phyloP scores from a whole-genome alignment of 2,888 invertebrate species.

The Saturnia japonica region DNA sequence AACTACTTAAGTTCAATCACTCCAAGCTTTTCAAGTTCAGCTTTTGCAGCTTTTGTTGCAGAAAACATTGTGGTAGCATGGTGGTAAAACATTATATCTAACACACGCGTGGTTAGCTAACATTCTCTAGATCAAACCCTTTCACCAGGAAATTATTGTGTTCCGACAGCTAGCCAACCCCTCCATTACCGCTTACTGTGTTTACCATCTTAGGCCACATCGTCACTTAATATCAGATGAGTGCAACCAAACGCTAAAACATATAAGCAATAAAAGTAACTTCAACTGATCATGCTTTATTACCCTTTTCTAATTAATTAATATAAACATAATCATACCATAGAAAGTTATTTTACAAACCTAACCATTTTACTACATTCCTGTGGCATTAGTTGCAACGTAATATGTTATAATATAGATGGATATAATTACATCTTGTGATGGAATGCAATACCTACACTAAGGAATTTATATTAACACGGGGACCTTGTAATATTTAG shows the following conservation, averaged over 20 bases:
- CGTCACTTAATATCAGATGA: neutral
- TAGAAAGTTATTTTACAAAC: neutral
- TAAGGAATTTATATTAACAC: constrained; percentile 12
- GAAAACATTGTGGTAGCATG: too few relatives aligned
- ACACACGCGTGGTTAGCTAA: too few relatives aligned
- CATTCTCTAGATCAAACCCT: too few relatives aligned
- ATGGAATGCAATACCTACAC: constrained; percentile 14
- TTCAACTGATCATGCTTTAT: too few relatives aligned
- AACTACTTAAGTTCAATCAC: too few relatives aligned
- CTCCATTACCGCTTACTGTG: too few relatives aligned
- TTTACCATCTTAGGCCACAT: too few relatives aligned
- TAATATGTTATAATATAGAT: constrained; percentile 4
- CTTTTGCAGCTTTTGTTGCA: too few relatives aligned
- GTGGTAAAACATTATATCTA: too few relatives aligned
- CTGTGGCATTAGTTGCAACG: neutral
- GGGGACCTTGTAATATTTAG: neutral
- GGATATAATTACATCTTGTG: neutral
- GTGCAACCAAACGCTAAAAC: neutral
- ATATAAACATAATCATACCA: neutral
- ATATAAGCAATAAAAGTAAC: too few relatives aligned
- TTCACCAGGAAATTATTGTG: too few relatives aligned
- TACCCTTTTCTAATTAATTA: neutral
- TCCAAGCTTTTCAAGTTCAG: too few relatives aligned
- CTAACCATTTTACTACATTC: neutral
- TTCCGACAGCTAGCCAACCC: neutral